Evolutionary conservation across 2,113 vertebrate genomes (phyloP), one percentile per base, ranked within the genome.

Genomic region (Triplophysa dalaica): DNA sequence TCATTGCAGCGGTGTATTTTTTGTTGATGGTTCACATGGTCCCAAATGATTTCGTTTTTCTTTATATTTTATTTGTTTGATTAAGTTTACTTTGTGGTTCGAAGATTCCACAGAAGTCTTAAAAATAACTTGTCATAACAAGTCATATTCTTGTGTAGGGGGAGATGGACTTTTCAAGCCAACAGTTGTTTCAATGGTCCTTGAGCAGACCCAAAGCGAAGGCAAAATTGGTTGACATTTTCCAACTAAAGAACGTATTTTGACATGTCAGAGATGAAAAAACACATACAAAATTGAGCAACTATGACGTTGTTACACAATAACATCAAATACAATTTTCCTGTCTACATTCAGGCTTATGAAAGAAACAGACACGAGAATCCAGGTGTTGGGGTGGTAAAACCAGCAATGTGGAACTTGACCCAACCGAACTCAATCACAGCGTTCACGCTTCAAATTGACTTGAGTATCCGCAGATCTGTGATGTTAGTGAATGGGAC

Each of bases 381-480:
- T 22, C 19, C 19, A 10, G 43, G 56, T 61, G 45, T 19, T 62
- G 8, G 14, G 21, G 21, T 16, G 11, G 17, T 63, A 43, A 63
- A 19, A 75, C 33, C 19, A 3, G 8, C 60, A 61, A 74, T 60
- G 41, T 45, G 29, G 26, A 54, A 38, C 69, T 38, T 7, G 29
- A 56, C 26, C 50, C 19, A 33, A 56, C 50, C 5, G 9, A 21
- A 21, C 54, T 21, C 19, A 63, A 29, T 29, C 13, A 48, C 66
- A 69, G 19, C 45, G 66, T 43, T 48, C n/a, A 48, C 8, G 9
- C 4, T 1, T 22, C 8, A 58, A 58, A 58, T 58, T 21, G 54
- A 43, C 66, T 65, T 65, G 10, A 75, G 64, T 81, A 58, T 45
- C 70, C 43, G 33, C 38, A 67, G 33, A 19, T 38, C 52, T 72